Base-by-base conservation (phyloP, 2,888 invertebrate genomes). In the Dioctria rufipes region DNA sequence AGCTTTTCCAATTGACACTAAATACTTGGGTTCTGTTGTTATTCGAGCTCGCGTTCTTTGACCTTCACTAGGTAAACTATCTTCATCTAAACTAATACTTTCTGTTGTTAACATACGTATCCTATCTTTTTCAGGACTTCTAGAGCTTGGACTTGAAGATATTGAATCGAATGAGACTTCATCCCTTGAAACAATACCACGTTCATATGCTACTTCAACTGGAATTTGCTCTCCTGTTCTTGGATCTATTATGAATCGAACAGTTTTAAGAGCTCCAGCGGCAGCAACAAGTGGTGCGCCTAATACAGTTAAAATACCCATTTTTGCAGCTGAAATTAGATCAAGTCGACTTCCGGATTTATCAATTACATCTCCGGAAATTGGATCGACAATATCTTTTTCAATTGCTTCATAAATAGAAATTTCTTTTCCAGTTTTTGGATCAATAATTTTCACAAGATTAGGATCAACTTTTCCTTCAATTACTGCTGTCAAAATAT, bases 221-320 rank as follows among this genome's bases (percentile, higher is more conserved):
- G 95, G 94, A 83, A 96, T 90, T 86, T 93, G 93, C 86, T 95
- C 93, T 3, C 95, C 96, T 1, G 95, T 94, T 84, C 92, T 92
- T 0, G 97, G 96, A 88, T 97, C 96, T 80, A 92, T 90, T 11
- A 94, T 92, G 90, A 94, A 93, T 84, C 90, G 91, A 4, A 94
- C 91, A 0, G 93, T 91, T 87, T 94, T 93, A 80, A 94, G 91
- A 0, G 93, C 91, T 84, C 93, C 92, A 80, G 93, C 92, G 2
- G 93, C 92, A 4, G 93, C 94, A 4, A 94, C 91, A 75, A 95
- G 88, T 2, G 96, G 95, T 6, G 94, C 93, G 61, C 95, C 96
- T 69, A 93, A 87, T 8, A 96, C 94, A 11, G 92, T 91, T 5
- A 96, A 88, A n/a, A 95, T 89, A 11, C 96, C 96, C 84, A 93